Evolutionary conservation across 2,888 invertebrate species (phyloP).

Genomic region (Andrena bicolor): DNA sequence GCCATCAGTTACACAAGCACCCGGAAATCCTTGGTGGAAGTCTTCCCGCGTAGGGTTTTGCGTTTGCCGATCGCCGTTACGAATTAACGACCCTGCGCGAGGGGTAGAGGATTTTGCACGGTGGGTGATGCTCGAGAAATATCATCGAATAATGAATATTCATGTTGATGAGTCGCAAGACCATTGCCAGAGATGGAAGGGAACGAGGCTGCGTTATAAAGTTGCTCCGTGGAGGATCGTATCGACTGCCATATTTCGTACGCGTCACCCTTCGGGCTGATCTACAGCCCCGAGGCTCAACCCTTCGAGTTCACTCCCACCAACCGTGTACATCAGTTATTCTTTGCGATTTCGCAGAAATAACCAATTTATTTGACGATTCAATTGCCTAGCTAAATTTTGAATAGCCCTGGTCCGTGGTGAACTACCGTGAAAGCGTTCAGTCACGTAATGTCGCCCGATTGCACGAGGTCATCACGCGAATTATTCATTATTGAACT

Average conservation of each 20-base stretch:
- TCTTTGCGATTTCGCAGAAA: constrained; percentile 2
- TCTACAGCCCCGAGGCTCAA: constrained; percentile 38
- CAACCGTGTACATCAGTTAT: constrained; percentile 11
- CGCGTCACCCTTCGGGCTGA: constrained; percentile 56
- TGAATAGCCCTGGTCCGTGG: constrained; percentile 9
- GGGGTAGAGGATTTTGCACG: constrained; percentile 60
- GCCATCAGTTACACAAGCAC: not conserved
- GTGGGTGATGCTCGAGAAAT: constrained; percentile 79
- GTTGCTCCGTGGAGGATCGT: constrained; percentile 83
- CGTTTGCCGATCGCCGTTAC: constrained; percentile 82
- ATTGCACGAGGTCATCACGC: constrained; percentile 27
- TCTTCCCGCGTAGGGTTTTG: constrained; percentile 27
- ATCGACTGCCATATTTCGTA: constrained; percentile 83
- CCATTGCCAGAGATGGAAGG: constrained; percentile 80
- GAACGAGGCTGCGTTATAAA: constrained; percentile 79
- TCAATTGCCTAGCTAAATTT: constrained; percentile 36
- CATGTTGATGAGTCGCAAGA: constrained; percentile 84
- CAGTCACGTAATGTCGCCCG: constrained; percentile 26
- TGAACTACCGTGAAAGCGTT: constrained; percentile 18
- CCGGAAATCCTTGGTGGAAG: not conserved
- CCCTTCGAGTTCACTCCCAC: constrained; percentile 21
- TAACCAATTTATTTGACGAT: constrained; percentile 3
- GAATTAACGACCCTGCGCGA: constrained; percentile 82
- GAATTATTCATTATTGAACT: constrained; percentile 59
- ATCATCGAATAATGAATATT: constrained; percentile 85